Evolutionary conservation across 2,797 vertebrate genomes (phyloP).

Genomic region (Chiloscyllium punctatum): DNA sequence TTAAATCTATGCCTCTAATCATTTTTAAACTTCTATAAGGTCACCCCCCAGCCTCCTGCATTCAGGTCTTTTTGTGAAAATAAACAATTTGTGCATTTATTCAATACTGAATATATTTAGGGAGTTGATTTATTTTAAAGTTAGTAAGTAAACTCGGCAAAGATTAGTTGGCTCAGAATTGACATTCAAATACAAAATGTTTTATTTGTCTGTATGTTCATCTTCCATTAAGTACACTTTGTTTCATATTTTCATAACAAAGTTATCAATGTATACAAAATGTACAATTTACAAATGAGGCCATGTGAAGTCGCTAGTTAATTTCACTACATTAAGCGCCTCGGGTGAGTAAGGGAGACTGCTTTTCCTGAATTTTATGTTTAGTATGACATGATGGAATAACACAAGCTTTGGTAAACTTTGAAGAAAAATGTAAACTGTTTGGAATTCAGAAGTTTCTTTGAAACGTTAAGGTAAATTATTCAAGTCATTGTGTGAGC

Average conservation of each 20-base stretch:
- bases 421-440: not conserved
- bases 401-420: not conserved
- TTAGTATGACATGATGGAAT: not conserved
- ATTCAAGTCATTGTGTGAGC: not conserved
- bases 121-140: not conserved
- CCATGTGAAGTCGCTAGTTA: not conserved
- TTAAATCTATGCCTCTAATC: too few relatives aligned
- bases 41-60: too few relatives aligned
- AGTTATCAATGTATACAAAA: not conserved
- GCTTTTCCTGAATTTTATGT: not conserved
- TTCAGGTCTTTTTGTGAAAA: not conserved
- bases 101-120: not conserved
- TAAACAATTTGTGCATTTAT: not conserved
- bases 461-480: not conserved
- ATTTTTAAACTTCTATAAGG: too few relatives aligned
- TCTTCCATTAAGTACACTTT: not conserved
- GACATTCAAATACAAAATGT: not conserved
- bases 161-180: not conserved
- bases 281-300: not conserved
- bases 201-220: not conserved
- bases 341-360: not conserved
- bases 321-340: not conserved
- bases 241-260: not conserved
- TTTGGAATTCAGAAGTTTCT: not conserved
- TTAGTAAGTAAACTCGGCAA: not conserved